phyloP scores from a whole-genome alignment of 2,797 vertebrate species.

The Botia almorhae region DNA sequence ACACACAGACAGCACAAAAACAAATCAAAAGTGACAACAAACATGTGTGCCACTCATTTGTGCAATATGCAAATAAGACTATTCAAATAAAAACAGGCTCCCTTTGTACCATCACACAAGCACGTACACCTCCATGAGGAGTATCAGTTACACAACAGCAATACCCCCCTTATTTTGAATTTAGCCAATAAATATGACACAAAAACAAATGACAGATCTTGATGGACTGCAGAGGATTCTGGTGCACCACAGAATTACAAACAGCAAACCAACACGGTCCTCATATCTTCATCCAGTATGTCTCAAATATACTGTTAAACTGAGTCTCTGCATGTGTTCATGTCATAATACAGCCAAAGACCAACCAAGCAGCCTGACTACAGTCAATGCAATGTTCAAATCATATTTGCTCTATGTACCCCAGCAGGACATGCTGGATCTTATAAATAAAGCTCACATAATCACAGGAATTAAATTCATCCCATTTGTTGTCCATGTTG shows the following conservation, averaged over 20 bases:
- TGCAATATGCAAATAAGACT: constrained; percentile 26
- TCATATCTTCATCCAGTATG: neutral
- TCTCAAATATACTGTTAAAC: neutral
- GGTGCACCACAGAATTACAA: neutral
- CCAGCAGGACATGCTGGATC: neutral
- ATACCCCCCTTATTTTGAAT: neutral
- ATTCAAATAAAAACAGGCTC: constrained; percentile 19
- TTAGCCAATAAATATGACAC: neutral
- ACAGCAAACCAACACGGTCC: neutral
- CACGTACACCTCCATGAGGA: neutral
- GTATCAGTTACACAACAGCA: constrained; percentile 6
- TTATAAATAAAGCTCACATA: neutral
- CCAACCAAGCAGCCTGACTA: neutral
- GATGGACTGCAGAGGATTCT: no score
- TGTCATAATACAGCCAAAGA: constrained; percentile 3
- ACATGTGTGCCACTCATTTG: constrained; percentile 3
- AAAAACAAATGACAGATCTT: neutral
- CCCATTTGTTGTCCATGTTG: neutral
- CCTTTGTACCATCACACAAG: constrained; percentile 6
- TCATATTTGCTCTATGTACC: constrained; percentile 63
- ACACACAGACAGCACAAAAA: neutral
- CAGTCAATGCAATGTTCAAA: constrained; percentile 14
- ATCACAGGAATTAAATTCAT: no score
- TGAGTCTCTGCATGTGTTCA: neutral
- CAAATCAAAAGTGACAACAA: neutral